Percentiles rank a stretch among this genome's conserved stretches.
Conservation (phyloP, 2,797 vertebrate species). For the Phrynocephalus forsythii region DNA sequence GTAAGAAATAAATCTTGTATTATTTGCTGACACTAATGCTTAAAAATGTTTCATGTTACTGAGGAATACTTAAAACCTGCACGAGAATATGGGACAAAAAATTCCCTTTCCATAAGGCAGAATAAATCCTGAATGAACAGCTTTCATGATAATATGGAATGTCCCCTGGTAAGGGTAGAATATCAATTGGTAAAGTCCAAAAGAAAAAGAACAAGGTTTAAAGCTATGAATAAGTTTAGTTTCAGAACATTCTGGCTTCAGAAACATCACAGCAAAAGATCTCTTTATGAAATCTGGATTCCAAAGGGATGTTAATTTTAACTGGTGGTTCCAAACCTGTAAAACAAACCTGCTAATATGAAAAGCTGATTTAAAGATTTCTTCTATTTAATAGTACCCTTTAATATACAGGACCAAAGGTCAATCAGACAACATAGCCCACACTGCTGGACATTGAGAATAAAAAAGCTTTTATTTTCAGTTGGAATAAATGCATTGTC, state of each 20-base stretch:
- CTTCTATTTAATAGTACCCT: constrained; percentile 70
- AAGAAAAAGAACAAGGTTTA: constrained; percentile 70
- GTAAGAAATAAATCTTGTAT: constrained; percentile 73
- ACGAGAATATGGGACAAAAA: constrained; percentile 59
- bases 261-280: constrained; percentile 67
- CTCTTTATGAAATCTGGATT: constrained; percentile 70
- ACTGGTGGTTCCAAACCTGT: constrained; percentile 66
- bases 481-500: constrained; percentile 78
- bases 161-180: constrained; percentile 57
- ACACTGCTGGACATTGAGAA: constrained; percentile 78
- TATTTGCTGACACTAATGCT: constrained; percentile 74
- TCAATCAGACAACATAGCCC: constrained; percentile 80
- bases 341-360: constrained; percentile 75
- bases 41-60: constrained; percentile 77
- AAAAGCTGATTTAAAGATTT: constrained; percentile 67
- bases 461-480: constrained; percentile 81
- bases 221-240: constrained; percentile 69
- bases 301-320: constrained; percentile 72
- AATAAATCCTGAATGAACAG: constrained; percentile 72
- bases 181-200: constrained; percentile 57
- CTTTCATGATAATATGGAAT: constrained; percentile 74
- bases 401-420: constrained; percentile 75
- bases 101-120: constrained; percentile 58
- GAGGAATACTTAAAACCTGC: constrained; percentile 64
- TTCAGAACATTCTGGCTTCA: constrained; percentile 4